These are phyloP conservation scores for Hofmannophila pseudospretella DNA, from an alignment of 2,888 invertebrate species.

Conservation along the genomic window DNA sequence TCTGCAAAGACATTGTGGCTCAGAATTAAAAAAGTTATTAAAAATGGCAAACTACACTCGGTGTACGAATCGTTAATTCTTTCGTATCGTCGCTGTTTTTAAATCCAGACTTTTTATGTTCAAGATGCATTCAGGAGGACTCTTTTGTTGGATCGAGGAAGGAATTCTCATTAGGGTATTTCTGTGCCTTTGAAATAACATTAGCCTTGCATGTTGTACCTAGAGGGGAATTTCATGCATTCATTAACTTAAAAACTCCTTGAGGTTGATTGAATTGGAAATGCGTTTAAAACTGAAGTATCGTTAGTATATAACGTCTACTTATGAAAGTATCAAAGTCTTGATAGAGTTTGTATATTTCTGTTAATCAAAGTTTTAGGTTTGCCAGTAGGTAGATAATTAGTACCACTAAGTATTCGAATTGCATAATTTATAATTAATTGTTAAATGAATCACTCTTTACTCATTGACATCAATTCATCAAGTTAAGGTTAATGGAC, in stretches of 20 bases:
- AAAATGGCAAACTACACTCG: constrained; percentile 37
- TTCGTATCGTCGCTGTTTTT: constrained; percentile 39
- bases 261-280: constrained; percentile 25
- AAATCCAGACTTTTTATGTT: constrained; percentile 55
- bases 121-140: constrained; percentile 57
- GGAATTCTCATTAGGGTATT: constrained; percentile 66
- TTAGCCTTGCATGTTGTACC: constrained; percentile 44
- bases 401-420: no score
- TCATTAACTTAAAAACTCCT: constrained; percentile 34
- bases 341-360: no score
- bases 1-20: constrained; percentile 25
- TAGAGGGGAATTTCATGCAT: constrained; percentile 38
- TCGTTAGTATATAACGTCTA: no score
- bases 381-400: no score
- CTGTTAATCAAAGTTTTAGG: no score
- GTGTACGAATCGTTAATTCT: constrained; percentile 41
- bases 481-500: constrained; percentile 12
- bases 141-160: constrained; percentile 57
- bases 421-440: no score
- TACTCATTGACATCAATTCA: constrained; percentile 1
- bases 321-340: no score
- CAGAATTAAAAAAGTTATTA: constrained; percentile 38
- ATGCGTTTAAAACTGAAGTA: not conserved
- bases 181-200: constrained; percentile 60
- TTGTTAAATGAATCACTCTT: no score